These are phyloP conservation scores for Gallinago solitaria DNA, from an alignment of 2,797 vertebrate species.

Conservation along the genomic window DNA sequence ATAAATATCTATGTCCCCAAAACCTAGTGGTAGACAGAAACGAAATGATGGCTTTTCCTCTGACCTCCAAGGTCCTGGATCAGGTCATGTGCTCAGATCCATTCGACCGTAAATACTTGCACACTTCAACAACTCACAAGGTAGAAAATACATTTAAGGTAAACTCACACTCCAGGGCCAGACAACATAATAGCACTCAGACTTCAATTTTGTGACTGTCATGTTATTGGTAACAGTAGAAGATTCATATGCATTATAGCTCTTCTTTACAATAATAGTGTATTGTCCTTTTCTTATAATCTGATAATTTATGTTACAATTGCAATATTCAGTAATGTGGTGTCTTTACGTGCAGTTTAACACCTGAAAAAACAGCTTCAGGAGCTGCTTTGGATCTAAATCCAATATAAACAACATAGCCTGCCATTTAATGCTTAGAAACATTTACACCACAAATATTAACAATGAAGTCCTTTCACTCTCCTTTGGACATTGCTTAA, in stretches of 20 bases:
- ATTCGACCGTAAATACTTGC: background rate
- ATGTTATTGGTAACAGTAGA: background rate
- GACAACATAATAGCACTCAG: background rate
- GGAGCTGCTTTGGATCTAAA: constrained; percentile 46
- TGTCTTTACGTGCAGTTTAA: constrained; percentile 1
- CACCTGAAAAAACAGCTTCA: constrained; percentile 65
- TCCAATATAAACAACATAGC: constrained; percentile 42
- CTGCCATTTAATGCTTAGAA: constrained; percentile 44
- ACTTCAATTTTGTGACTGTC: background rate
- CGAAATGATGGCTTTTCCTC: background rate
- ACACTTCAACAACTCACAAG: background rate
- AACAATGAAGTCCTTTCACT: constrained; percentile 54
- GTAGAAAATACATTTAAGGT: background rate
- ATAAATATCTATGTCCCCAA: background rate
- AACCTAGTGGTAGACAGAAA: background rate
- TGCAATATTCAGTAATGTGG: background rate
- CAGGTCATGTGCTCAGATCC: background rate
- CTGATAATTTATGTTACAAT: constrained; percentile 1
- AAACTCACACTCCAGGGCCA: background rate
- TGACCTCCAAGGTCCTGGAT: background rate
- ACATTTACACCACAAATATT: constrained; percentile 28
- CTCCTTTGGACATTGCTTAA: background rate
- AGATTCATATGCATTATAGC: background rate
- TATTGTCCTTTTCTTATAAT: constrained; percentile 8
- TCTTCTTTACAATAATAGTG: background rate